Conservation (phyloP, 2,888 invertebrate species). For the Asteroscopus sphinx region DNA sequence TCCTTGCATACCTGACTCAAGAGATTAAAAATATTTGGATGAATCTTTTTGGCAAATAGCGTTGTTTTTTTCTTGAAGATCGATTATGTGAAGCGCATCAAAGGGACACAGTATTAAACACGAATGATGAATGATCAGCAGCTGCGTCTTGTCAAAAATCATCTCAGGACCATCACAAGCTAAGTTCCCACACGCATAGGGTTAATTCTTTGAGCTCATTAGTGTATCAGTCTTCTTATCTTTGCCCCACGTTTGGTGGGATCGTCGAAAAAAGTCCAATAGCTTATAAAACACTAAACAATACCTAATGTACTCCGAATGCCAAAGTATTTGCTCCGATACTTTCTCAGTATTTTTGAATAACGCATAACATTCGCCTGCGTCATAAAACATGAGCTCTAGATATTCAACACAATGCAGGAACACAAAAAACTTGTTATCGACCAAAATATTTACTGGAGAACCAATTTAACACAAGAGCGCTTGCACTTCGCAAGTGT, state of each 20-base stretch:
- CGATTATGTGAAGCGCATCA: conserved; percentile 63
- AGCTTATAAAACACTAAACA: conserved; percentile 16
- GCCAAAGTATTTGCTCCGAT: conserved; percentile 43
- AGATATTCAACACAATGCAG: conserved; percentile 14
- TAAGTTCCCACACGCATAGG: conserved; percentile 3
- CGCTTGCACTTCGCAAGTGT: conserved; percentile 8
- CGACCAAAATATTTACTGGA: conserved; percentile 32
- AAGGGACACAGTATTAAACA: conserved; percentile 59
- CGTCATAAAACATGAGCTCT: conserved; percentile 38
- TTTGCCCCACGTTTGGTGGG: conserved; percentile 6
- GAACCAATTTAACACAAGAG: conserved; percentile 9
- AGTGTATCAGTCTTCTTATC: conserved; percentile 17
- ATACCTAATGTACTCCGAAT: conserved; percentile 26
- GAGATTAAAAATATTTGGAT: conserved; percentile 64
- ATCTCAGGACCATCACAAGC: conserved; percentile 6
- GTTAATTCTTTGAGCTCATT: conserved; percentile 12
- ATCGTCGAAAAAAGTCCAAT: conserved; percentile 28
- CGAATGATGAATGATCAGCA: conserved; percentile 52
- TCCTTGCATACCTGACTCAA: conserved; percentile 65
- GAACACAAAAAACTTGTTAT: conserved; percentile 11
- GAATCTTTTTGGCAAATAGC: conserved; percentile 69
- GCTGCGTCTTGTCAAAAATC: conserved; percentile 44
- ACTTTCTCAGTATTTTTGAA: conserved; percentile 29
- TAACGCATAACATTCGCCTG: conserved; percentile 27
- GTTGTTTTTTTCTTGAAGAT: conserved; percentile 65